These are phyloP conservation scores for Zaprionus inermis DNA, from an alignment of 1,140 invertebrate species.

Conservation along the genomic window DNA sequence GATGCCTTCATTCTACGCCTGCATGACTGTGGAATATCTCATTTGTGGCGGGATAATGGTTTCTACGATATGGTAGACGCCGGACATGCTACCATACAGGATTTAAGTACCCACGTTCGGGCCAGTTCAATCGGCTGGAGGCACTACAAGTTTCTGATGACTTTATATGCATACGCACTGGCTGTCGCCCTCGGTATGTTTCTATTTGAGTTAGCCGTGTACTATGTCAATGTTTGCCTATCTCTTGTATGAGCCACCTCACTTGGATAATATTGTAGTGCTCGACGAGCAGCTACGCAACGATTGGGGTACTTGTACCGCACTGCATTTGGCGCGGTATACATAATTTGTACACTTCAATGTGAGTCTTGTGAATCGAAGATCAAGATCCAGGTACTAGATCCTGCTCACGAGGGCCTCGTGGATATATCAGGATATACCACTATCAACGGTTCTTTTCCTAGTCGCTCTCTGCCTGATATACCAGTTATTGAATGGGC, in stretches of 20 bases:
- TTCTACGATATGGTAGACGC: slow-evolving; percentile 26
- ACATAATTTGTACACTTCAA: no score
- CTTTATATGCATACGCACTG: slow-evolving; percentile 20
- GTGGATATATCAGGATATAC: slow-evolving; percentile 41
- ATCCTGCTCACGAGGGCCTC: slow-evolving; percentile 27
- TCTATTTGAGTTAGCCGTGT: slow-evolving; percentile 32
- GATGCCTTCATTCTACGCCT: background rate
- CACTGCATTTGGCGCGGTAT: no score
- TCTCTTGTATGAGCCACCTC: background rate
- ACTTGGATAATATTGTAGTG: background rate
- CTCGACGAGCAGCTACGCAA: background rate
- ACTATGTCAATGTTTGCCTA: slow-evolving; percentile 52
- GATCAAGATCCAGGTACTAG: slow-evolving; percentile 48
- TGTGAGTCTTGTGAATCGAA: no score
- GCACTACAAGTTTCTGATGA: slow-evolving; percentile 20
- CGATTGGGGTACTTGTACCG: background rate
- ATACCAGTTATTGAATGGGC: slow-evolving; percentile 7
- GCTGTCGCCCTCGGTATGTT: background rate
- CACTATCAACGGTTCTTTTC: slow-evolving; percentile 9
- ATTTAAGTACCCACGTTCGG: slow-evolving; percentile 9
- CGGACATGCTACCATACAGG: slow-evolving; percentile 16
- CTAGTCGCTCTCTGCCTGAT: slow-evolving; percentile 31
- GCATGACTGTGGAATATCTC: slow-evolving; percentile 17
- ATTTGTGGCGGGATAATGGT: background rate
- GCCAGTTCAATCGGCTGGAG: slow-evolving; percentile 5